These are phyloP conservation scores for Drosophila melanica DNA, from an alignment of 1,140 invertebrate species.

Conservation along the genomic window DNA sequence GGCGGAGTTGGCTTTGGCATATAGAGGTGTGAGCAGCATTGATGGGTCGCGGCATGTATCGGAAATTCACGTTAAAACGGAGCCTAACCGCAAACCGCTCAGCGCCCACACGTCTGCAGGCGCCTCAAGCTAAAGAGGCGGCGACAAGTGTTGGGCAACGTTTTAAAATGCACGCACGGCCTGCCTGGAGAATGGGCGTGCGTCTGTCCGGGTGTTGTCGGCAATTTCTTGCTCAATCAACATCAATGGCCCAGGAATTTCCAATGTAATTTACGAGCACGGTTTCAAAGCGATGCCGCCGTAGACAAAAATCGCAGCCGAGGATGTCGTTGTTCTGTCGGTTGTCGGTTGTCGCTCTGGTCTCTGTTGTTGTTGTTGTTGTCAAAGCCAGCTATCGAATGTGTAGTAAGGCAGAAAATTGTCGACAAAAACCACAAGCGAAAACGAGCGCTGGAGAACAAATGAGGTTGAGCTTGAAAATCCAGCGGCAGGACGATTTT, in stretches of 20 bases:
- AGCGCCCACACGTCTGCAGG: slow-evolving; percentile 11
- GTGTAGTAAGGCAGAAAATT: slow-evolving; percentile 80
- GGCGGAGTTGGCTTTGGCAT: neutral
- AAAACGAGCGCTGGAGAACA: slow-evolving; percentile 49
- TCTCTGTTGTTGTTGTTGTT: slow-evolving; percentile 7
- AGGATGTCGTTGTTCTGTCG: slow-evolving; percentile 3
- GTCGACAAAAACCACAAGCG: slow-evolving; percentile 67
- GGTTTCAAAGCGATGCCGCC: slow-evolving; percentile 48
- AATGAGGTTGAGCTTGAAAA: slow-evolving; percentile 76
- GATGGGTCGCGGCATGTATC: slow-evolving; percentile 55
- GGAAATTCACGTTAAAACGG: slow-evolving; percentile 65
- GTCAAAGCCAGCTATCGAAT: slow-evolving; percentile 70
- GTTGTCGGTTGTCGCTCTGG: neutral
- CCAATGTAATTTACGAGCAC: slow-evolving; percentile 75
- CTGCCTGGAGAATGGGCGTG: slow-evolving; percentile 19
- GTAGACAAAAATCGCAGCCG: slow-evolving; percentile 12
- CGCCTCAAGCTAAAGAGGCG: neutral
- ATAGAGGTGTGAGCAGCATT: slow-evolving; percentile 21
- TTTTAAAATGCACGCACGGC: slow-evolving; percentile 47
- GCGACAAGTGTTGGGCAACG: slow-evolving; percentile 60
- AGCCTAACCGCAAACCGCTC: slow-evolving; percentile 50
- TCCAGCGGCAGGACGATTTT: slow-evolving; percentile 51
- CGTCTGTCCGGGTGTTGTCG: slow-evolving; percentile 57
- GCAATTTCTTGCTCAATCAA: slow-evolving; percentile 82
- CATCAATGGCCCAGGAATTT: slow-evolving; percentile 82